Conservation (phyloP, 2,797 vertebrate genomes). For the Cottoperca gobio region DNA sequence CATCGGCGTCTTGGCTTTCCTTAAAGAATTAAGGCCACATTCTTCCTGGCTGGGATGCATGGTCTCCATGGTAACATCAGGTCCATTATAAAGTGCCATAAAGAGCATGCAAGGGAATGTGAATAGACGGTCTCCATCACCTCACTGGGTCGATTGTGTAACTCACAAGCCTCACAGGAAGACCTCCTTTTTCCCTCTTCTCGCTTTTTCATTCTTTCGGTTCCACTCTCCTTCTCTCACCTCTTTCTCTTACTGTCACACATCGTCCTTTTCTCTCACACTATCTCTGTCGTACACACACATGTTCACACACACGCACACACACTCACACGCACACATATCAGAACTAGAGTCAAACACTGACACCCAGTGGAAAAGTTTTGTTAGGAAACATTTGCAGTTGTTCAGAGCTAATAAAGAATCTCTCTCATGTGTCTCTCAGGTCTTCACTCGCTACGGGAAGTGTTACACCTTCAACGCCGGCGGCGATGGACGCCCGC, state of each 20-base stretch:
- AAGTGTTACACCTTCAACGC: slow-evolving; percentile 99
- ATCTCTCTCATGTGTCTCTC: slow-evolving; percentile 50
- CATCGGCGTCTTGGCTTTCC: slow-evolving; percentile 37
- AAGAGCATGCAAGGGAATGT: slow-evolving; percentile 64
- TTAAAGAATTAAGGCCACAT: slow-evolving; percentile 54
- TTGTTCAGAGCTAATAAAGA: not conserved
- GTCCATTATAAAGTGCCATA: slow-evolving; percentile 67
- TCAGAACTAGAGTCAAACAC: slow-evolving; percentile 60
- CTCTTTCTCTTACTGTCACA: slow-evolving; percentile 38
- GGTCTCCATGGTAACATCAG: slow-evolving; percentile 81
- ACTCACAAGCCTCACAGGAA: slow-evolving; percentile 48
- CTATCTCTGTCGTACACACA: not conserved
- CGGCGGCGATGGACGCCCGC: slow-evolving; percentile 86
- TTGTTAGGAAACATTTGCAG: not conserved
- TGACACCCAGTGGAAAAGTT: slow-evolving; percentile 74
- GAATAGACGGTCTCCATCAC: slow-evolving; percentile 43
- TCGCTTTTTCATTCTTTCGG: slow-evolving; percentile 5
- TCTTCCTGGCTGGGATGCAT: slow-evolving; percentile 56
- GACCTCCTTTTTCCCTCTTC: slow-evolving; percentile 14
- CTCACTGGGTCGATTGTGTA: slow-evolving; percentile 53
- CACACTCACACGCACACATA: slow-evolving; percentile 10
- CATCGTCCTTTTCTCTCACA: slow-evolving; percentile 20
- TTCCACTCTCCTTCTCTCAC: slow-evolving; percentile 17
- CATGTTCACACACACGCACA: not conserved
- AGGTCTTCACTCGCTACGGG: slow-evolving; percentile 96